Conservation (phyloP, 1,140 invertebrate genomes). For the Nasonia vitripennis region DNA sequence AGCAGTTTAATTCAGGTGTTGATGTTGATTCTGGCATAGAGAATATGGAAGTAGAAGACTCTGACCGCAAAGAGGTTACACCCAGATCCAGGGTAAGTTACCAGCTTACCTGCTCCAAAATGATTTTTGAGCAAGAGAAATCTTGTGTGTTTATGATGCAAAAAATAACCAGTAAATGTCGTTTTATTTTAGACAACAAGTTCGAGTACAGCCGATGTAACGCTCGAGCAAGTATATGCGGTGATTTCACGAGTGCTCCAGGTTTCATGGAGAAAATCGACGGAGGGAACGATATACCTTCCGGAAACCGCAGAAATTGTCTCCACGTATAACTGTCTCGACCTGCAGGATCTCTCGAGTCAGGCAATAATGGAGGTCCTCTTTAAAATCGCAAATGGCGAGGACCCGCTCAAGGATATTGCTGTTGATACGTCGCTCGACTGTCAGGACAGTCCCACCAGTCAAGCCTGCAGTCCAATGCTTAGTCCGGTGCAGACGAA, state of each 20-base stretch:
- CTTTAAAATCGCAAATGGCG: slow-evolving; percentile 77
- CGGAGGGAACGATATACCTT: slow-evolving; percentile 79
- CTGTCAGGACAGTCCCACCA: slow-evolving; percentile 70
- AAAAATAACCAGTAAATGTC: slow-evolving; percentile 38
- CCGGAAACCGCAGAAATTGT: slow-evolving; percentile 78
- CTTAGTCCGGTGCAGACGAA: slow-evolving; percentile 59
- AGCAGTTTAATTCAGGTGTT: slow-evolving; percentile 74
- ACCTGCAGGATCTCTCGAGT: slow-evolving; percentile 77
- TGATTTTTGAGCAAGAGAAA: background rate
- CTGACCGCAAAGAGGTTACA: slow-evolving; percentile 69
- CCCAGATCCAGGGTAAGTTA: slow-evolving; percentile 69
- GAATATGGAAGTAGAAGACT: slow-evolving; percentile 84
- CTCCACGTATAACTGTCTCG: slow-evolving; percentile 67
- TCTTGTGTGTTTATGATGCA: slow-evolving; percentile 11
- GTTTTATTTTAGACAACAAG: slow-evolving; percentile 69
- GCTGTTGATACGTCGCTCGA: slow-evolving; percentile 72
- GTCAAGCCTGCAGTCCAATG: slow-evolving; percentile 64
- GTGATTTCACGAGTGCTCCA: slow-evolving; percentile 80
- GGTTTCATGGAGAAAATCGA: slow-evolving; percentile 80
- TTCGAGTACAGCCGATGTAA: slow-evolving; percentile 76
- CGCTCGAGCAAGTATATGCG: slow-evolving; percentile 79
- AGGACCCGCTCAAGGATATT: slow-evolving; percentile 79
- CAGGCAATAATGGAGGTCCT: slow-evolving; percentile 84
- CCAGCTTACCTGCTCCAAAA: background rate
- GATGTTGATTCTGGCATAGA: slow-evolving; percentile 86